Percentiles rank a stretch among this genome's conserved stretches.
These are phyloP conservation scores for Peromyscus californicus DNA, from an alignment of 2,113 vertebrate species.

Conservation along the genomic window DNA sequence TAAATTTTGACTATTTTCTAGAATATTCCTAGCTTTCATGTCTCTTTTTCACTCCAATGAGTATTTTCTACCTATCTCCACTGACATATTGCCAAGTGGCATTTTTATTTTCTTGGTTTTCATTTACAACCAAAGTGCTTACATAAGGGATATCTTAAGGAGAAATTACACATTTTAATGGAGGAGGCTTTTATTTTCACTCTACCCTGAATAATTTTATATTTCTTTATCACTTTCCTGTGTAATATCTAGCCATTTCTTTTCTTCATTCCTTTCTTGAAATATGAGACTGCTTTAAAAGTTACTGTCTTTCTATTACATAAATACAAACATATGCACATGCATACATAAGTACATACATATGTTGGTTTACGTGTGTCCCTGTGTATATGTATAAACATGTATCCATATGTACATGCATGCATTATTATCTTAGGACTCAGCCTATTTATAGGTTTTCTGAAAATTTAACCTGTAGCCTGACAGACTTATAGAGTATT, in stretches of 20 bases:
- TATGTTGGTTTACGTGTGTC: background rate
- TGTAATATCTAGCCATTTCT: background rate
- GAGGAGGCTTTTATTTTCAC: background rate
- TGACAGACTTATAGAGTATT: background rate
- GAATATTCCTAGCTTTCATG: background rate
- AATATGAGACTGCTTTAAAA: background rate
- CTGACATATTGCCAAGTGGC: background rate
- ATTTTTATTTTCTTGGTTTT: background rate
- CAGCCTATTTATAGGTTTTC: background rate
- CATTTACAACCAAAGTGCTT: background rate
- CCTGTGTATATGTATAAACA: background rate
- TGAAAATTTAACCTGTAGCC: background rate
- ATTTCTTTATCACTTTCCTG: background rate
- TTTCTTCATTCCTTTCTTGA: background rate
- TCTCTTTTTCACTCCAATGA: background rate
- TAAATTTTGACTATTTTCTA: background rate
- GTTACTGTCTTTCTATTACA: background rate
- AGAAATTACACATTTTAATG: background rate
- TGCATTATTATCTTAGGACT: background rate
- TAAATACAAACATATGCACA: background rate
- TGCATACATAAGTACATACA: background rate
- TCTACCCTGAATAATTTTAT: background rate
- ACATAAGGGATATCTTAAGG: background rate
- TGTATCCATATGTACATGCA: background rate
- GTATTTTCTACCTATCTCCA: background rate